phyloP scores from a whole-genome alignment of 1,140 invertebrate genomes.

The Aporrectodea caliginosa region DNA sequence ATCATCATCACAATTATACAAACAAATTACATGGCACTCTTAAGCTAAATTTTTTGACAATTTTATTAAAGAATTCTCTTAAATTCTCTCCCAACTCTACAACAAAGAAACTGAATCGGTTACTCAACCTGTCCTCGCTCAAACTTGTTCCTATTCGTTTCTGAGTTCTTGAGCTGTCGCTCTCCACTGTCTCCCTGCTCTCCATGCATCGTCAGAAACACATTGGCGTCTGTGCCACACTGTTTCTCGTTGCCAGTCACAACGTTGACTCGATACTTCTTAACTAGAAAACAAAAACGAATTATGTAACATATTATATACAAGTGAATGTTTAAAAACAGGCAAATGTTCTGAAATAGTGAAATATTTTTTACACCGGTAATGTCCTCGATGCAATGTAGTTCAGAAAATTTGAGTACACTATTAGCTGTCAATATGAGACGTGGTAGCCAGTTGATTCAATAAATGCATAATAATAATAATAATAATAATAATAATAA shows the following conservation, averaged over 20 bases:
- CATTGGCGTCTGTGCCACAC: constrained; percentile 55
- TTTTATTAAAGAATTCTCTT: background rate
- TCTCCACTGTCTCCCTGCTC: constrained; percentile 51
- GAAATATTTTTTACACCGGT: too few species aligned
- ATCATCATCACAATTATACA: background rate
- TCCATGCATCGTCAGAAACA: constrained; percentile 52
- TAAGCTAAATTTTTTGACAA: background rate
- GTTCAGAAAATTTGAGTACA: too few species aligned
- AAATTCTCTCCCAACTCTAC: background rate
- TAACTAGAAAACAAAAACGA: constrained; percentile 17
- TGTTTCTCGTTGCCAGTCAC: constrained; percentile 50
- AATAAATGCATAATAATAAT: too few species aligned
- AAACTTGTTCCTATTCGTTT: constrained; percentile 54
- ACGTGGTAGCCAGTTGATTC: too few species aligned
- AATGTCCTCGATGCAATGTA: too few species aligned
- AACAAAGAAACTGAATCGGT: background rate
- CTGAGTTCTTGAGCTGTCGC: constrained; percentile 43
- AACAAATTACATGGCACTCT: background rate
- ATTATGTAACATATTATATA: too few species aligned
- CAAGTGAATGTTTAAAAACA: too few species aligned
- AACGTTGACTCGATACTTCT: constrained; percentile 47
- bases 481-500: too few species aligned
- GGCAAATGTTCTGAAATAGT: too few species aligned
- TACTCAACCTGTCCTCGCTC: constrained; percentile 50
- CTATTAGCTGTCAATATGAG: too few species aligned